Percentiles rank a stretch among this genome's conserved stretches.
Evolutionary conservation across 2,797 vertebrate genomes (phyloP).

Genomic region (Molossus alvarezi): DNA sequence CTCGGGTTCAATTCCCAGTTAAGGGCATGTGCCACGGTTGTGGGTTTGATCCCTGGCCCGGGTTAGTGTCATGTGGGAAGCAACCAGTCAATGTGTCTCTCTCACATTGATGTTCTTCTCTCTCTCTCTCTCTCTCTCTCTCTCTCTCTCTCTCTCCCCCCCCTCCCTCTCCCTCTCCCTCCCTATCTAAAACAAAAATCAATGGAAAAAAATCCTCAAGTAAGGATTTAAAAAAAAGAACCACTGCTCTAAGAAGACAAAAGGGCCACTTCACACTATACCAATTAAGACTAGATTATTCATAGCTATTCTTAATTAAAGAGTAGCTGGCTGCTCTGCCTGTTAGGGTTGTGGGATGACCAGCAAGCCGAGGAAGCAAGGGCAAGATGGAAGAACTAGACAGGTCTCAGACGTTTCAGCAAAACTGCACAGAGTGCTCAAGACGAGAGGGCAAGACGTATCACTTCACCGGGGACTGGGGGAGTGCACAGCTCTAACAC

Average conservation of each 20-base stretch:
- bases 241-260: conserved; percentile 27
- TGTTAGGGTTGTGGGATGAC: neutral
- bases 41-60: too few species aligned
- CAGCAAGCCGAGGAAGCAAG: neutral
- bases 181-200: too few species aligned
- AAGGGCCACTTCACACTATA: neutral
- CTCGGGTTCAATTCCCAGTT: too few species aligned
- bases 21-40: too few species aligned
- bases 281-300: conserved; percentile 26
- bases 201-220: too few species aligned
- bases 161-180: too few species aligned
- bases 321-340: neutral
- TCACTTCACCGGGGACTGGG: neutral
- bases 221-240: too few species aligned
- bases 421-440: neutral
- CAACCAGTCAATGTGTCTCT: too few species aligned
- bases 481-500: neutral
- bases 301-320: conserved; percentile 51
- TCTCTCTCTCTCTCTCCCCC: too few species aligned
- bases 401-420: neutral
- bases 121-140: too few species aligned
- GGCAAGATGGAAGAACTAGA: neutral
- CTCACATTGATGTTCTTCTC: too few species aligned
- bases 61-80: too few species aligned
- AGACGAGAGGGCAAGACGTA: neutral